Evolutionary conservation across 30 jellyfish, hydroid and myxozoan genomes (phyloP).

Genomic region (Catostylus mosaicus): DNA sequence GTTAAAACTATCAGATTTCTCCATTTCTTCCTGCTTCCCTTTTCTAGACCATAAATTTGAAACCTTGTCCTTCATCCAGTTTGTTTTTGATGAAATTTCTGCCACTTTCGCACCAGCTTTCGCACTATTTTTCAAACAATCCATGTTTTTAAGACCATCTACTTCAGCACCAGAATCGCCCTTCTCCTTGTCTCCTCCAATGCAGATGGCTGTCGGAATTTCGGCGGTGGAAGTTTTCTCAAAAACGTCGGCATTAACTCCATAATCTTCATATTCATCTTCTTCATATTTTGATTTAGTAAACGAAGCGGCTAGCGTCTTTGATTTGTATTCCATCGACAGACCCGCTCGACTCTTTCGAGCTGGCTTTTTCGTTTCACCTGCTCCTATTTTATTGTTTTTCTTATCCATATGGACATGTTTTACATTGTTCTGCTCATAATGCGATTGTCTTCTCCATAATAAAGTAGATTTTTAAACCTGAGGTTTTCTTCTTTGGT

Average conservation of each 20-base stretch:
- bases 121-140: conserved; percentile 56
- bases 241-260: background rate
- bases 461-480: background rate
- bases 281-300: conserved; percentile 38
- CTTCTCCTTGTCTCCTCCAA: conserved; percentile 8
- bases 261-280: conserved; percentile 28
- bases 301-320: conserved; percentile 61
- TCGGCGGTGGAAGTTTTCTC: background rate
- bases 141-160: conserved; percentile 25
- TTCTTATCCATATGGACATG: conserved; percentile 57
- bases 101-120: conserved; percentile 63
- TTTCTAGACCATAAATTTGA: conserved; percentile 65
- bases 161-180: background rate
- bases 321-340: conserved; percentile 69
- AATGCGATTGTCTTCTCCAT: conserved; percentile 42
- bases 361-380: conserved; percentile 42
- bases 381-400: conserved; percentile 58
- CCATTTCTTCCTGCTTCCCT: conserved; percentile 53
- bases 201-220: background rate
- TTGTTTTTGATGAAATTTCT: conserved; percentile 62
- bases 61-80: conserved; percentile 75
- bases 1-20: background rate
- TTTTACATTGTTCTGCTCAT: conserved; percentile 34
- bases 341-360: conserved; percentile 53
- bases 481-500: too few species aligned